Percentiles rank a stretch among this genome's conserved stretches.
Evolutionary conservation across 2,797 vertebrate species (phyloP).

Genomic region (Eptatretus atami): DNA sequence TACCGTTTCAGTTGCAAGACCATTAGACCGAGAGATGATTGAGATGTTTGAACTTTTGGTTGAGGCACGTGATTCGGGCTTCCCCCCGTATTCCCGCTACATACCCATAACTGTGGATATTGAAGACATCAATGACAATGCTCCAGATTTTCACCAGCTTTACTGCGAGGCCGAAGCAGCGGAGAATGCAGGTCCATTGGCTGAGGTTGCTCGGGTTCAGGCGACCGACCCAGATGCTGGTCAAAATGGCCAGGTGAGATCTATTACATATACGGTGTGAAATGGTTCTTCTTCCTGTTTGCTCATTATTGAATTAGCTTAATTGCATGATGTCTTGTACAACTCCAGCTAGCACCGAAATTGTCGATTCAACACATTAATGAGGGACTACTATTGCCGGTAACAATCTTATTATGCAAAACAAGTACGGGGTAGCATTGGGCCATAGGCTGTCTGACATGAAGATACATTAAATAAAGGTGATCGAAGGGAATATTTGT

Average conservation of each 20-base stretch:
- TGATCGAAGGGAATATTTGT: too few relatives aligned
- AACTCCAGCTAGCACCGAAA: too few relatives aligned
- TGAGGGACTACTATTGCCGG: too few relatives aligned
- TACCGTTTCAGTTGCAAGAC: conserved; percentile 32
- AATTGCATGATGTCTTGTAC: too few relatives aligned
- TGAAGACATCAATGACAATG: conserved; percentile 65
- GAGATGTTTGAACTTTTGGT: conserved; percentile 71
- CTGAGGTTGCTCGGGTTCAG: conserved; percentile 28
- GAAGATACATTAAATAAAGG: too few relatives aligned
- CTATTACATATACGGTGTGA: too few relatives aligned
- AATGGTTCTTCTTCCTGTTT: too few relatives aligned
- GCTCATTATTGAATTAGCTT: too few relatives aligned
- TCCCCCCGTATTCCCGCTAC: conserved; percentile 80
- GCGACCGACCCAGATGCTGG: conserved; percentile 54
- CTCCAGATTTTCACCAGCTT: conserved; percentile 41
- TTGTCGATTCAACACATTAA: too few relatives aligned
- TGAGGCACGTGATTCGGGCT: conserved; percentile 67
- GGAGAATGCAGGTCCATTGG: conserved; percentile 53
- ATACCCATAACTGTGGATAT: conserved; percentile 48
- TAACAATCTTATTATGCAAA: too few relatives aligned
- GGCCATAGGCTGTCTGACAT: too few relatives aligned
- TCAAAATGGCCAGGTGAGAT: conserved; percentile 35
- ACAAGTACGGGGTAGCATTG: too few relatives aligned
- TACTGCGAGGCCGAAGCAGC: conserved; percentile 44
- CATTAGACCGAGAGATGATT: conserved; percentile 55